Conservation (phyloP, 1,140 invertebrate genomes). For the Drosophila obscura region DNA sequence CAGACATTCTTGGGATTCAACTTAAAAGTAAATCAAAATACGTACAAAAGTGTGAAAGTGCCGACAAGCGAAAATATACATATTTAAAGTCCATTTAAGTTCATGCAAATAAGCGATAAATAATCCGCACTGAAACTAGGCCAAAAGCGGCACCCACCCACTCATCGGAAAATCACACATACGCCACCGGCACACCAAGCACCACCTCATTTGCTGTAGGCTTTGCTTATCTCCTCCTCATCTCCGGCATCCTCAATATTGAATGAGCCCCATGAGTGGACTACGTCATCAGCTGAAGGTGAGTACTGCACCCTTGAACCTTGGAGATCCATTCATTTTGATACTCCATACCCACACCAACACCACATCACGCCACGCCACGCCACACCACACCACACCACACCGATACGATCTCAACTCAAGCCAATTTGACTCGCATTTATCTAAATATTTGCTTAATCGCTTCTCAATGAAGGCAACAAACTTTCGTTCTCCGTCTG, state of each 20-base stretch:
- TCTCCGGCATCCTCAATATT: constrained; percentile 41
- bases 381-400: constrained; percentile 13
- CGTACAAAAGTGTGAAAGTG: constrained; percentile 10
- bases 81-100: constrained; percentile 35
- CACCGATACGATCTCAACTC: constrained; percentile 10
- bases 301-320: constrained; percentile 39
- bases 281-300: constrained; percentile 82
- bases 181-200: constrained; percentile 55
- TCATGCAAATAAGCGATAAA: constrained; percentile 26
- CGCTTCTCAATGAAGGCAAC: constrained; percentile 47
- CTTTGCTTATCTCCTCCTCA: constrained; percentile 21
- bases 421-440: constrained; percentile 36
- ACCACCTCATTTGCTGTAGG: constrained; percentile 1
- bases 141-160: constrained; percentile 33
- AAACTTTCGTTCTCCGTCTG: constrained; percentile 36
- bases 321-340: not conserved
- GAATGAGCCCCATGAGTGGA: constrained; percentile 83
- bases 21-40: constrained; percentile 8
- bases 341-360: constrained; percentile 3
- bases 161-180: constrained; percentile 66
- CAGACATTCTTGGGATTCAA: too few species aligned
- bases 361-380: constrained; percentile 7
- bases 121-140: constrained; percentile 47
- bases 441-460: constrained; percentile 76
- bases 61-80: constrained; percentile 3